These are phyloP conservation scores for Halictus ligatus DNA, from an alignment of 2,888 invertebrate genomes.

Conservation along the genomic window DNA sequence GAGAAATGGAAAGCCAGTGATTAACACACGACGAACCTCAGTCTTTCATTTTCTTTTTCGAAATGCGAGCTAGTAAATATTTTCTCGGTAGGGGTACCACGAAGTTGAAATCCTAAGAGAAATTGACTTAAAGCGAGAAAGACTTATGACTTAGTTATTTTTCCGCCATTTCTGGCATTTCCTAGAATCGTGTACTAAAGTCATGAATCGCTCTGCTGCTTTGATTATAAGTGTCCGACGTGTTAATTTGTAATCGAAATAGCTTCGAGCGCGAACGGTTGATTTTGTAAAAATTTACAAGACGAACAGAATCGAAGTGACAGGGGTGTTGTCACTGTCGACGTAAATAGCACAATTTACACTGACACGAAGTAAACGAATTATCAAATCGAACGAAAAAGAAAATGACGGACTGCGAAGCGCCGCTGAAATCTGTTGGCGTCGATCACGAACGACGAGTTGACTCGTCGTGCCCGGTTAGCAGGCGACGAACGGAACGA, in stretches of 20 bases:
- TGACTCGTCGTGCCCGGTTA: not conserved
- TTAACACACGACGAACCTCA: not conserved
- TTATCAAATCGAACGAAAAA: not conserved
- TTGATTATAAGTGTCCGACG: too few relatives aligned
- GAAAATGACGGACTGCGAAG: not conserved
- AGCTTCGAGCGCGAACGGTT: not conserved
- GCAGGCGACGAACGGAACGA: not conserved
- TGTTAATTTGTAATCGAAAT: too few relatives aligned
- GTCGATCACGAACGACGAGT: not conserved
- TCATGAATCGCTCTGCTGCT: too few relatives aligned
- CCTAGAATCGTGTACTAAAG: too few relatives aligned
- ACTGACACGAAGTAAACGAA: not conserved
- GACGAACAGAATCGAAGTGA: too few relatives aligned
- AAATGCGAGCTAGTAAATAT: not conserved
- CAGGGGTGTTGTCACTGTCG: not conserved
- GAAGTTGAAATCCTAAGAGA: not conserved
- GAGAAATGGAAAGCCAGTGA: not conserved
- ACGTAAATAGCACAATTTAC: not conserved
- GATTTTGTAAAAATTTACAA: not conserved
- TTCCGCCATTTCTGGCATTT: not conserved
- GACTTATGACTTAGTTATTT: not conserved
- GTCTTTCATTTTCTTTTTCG: not conserved
- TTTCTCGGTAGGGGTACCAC: not conserved
- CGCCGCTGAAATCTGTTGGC: not conserved
- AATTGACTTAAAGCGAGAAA: not conserved